Evolutionary conservation across 2,113 vertebrate species (phyloP), one percentile per base, ranked within the genome.

Genomic region (Aphelocoma coerulescens): DNA sequence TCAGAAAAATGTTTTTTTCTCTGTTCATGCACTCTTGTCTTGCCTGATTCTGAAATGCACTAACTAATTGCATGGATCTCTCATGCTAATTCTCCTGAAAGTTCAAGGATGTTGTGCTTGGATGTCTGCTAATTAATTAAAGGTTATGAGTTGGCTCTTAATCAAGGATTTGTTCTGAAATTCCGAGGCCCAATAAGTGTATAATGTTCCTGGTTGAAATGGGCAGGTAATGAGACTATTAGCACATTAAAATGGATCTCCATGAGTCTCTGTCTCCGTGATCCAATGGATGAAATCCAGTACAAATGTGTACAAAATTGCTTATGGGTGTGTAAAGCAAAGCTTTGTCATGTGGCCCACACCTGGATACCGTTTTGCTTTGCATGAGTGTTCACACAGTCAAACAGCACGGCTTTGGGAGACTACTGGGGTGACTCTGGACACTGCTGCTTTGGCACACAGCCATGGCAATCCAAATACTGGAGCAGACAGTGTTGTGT

Each of bases 81-180:
- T 97, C 97, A 91, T 22, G 11, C 96, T 98, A 97, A 97, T 98
- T 97, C 96, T 96, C 65, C 79, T 82, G 57, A 94, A 98, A 98
- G 97, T 98, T 98, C 97, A 98, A 98, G 96, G 93, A 94, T 96
- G 83, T 97, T 96, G 94, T 98, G 94, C 93, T 97, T 96, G 88
- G 93, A 93, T 97, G 93, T 97, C 96, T 97, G 93, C 91, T 97
- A 97, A 97, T 98, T 98, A 97, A 98, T 97, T 91, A 98, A 97
- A 98, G 95, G 97, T 98, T 98, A 96, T 91, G 71, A 93, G 78
- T 90, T 94, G 96, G 58, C 80, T 94, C 79, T 94, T 98, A 97
- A 97, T 98, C 97, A 98, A 96, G 82, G 65, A 77, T 96, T 94
- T 97, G 73, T 81, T 90, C 72, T 92, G 89, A 88, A 93, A 97